Evolutionary conservation across 2,888 invertebrate genomes (phyloP), one percentile per base, ranked within the genome.

Genomic region (Eupithecia exiguata): DNA sequence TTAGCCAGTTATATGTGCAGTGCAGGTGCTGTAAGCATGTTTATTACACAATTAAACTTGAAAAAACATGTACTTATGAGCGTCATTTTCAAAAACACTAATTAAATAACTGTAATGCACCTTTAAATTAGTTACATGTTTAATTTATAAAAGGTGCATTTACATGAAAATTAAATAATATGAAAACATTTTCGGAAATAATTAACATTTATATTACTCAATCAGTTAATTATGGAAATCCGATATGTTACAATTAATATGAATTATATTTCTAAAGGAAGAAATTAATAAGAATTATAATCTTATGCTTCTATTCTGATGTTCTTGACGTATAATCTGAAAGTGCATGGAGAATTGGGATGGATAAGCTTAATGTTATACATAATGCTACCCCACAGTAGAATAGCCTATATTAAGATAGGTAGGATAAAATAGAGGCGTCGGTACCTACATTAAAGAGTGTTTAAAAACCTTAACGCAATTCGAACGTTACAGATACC

Each of bases 1-100:
- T 88, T 85, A 88, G 78, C 77, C 74, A 72, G 78, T 75, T 82
- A 79, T 83, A 85, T 84, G 58, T 58, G 85, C 85, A 86, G 58
- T 58, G 85, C 85, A 86, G 84, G 83, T 82, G 80, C 80, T 79
- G 77, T 83, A 76, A 72, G 69, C 76, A 69, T 82, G 72, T 81
- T 80, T 82, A 77, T 78, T 77, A 73, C 74, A 70, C 70, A 75
- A 78, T 80, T 75, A 70, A 74, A 76, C 66, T 68, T 69, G 67
- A 46, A 74, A 65, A 74, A 69, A 70, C 69, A 72, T 35, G 72
- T 43, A 40, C 30, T 30, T 30, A 3, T 69, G 25, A 25, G 49
- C 71, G 38, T 72, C 58, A 62, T 68, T 40, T 65, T 62, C 25
- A 61, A 61, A 66, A 69, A 71, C 49, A 68, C 67, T 67, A 58